phyloP scores from a whole-genome alignment of 2,888 invertebrate genomes.

The Nezara viridula region DNA sequence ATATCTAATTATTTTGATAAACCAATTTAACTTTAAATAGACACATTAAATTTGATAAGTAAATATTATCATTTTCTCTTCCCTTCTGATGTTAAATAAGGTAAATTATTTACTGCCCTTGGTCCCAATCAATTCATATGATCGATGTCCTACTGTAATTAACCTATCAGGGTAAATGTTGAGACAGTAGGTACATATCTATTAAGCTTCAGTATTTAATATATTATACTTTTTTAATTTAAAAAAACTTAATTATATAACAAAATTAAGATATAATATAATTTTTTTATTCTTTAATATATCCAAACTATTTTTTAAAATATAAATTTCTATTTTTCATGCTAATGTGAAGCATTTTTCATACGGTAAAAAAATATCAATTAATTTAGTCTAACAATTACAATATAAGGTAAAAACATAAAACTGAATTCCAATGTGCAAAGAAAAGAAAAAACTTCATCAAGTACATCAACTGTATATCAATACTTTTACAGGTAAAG shows the following conservation, averaged over 20 bases:
- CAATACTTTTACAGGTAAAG: not conserved
- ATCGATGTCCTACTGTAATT: not conserved
- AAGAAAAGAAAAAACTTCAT: not conserved
- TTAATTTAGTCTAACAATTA: not conserved
- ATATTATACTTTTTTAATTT: not conserved
- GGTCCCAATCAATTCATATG: not conserved
- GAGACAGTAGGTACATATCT: not conserved
- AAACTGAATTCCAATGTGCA: not conserved
- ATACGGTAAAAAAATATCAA: not conserved
- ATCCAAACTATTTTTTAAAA: not conserved
- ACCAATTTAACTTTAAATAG: not conserved
- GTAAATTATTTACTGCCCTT: not conserved
- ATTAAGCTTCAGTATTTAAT: not conserved
- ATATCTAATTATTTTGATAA: not conserved
- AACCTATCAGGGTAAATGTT: not conserved
- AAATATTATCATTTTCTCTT: too few species aligned
- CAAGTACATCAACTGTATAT: not conserved
- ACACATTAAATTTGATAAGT: not conserved
- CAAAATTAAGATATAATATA: not conserved
- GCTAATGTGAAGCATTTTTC: not conserved
- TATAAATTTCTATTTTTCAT: not conserved
- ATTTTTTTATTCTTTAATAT: not conserved
- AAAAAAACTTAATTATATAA: not conserved
- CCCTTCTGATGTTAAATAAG: not conserved
- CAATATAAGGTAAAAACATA: not conserved